Evolutionary conservation across 2,797 vertebrate genomes (phyloP).

Genomic region (Podarcis lilfordi): DNA sequence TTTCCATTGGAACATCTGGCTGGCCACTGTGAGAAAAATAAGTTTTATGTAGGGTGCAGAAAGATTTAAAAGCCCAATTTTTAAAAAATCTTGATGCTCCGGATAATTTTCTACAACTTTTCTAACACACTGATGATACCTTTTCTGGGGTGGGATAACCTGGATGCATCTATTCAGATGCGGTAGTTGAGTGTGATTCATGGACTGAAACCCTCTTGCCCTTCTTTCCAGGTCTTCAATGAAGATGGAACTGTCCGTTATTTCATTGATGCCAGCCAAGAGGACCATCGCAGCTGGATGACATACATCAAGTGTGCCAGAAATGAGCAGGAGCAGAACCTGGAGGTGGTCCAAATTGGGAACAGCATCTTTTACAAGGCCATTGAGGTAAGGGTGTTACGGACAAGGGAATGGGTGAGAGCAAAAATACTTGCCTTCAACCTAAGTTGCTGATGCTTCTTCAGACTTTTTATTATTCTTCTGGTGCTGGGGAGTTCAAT

Average conservation of each 20-base stretch:
- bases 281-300: slow-evolving; percentile 99
- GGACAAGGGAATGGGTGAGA: neutral
- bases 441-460: fast-evolving
- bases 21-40: too few relatives aligned
- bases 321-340: slow-evolving; percentile 97
- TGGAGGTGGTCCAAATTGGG: slow-evolving; percentile 97
- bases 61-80: too few relatives aligned
- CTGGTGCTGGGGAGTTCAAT: neutral
- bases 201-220: fast-evolving
- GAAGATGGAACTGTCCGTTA: slow-evolving; percentile 93
- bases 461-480: neutral
- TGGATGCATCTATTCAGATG: fast-evolving
- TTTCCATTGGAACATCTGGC: too few relatives aligned
- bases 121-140: neutral
- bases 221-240: slow-evolving; percentile 88
- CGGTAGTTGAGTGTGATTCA: neutral
- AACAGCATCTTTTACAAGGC: slow-evolving; percentile 98
- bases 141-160: neutral
- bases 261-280: slow-evolving; percentile 96
- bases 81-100: too few relatives aligned
- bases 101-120: neutral
- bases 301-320: slow-evolving; percentile 98
- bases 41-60: too few relatives aligned
- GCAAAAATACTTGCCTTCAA: neutral
- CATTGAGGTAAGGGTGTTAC: slow-evolving; percentile 82